Percentiles rank a stretch among this genome's conserved stretches.
Evolutionary conservation across 2,113 vertebrate species (phyloP).

Genomic region (Cichladusa arquata): DNA sequence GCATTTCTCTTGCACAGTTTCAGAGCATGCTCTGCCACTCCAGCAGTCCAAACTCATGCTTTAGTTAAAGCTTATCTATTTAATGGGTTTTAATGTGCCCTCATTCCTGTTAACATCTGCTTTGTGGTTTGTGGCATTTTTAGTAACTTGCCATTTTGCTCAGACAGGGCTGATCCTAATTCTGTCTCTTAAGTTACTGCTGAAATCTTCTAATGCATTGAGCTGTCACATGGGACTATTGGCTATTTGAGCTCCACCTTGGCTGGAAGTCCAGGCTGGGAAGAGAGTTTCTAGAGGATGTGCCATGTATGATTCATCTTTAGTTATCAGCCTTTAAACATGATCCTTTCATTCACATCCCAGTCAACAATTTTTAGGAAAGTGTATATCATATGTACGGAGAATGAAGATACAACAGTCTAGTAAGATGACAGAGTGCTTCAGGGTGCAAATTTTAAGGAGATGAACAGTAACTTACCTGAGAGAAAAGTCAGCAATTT

Average conservation of each 20-base stretch:
- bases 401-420: neutral
- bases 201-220: neutral
- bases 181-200: neutral
- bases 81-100: neutral
- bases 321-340: neutral
- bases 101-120: neutral
- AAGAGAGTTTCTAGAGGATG: neutral
- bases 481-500: neutral
- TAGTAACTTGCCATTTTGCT: neutral
- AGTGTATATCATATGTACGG: neutral
- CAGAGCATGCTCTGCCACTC: conserved; percentile 5
- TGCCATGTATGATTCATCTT: neutral
- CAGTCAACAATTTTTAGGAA: neutral
- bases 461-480: neutral
- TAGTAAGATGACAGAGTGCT: neutral
- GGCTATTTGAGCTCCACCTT: neutral
- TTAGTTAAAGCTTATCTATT: neutral
- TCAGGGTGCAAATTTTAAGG: neutral
- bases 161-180: neutral
- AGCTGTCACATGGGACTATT: neutral
- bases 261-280: neutral
- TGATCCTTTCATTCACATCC: neutral
- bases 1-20: neutral
- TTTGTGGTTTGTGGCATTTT: neutral
- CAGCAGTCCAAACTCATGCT: neutral